Conservation (phyloP, 2,888 invertebrate genomes). For the Choreutis nemorana region DNA sequence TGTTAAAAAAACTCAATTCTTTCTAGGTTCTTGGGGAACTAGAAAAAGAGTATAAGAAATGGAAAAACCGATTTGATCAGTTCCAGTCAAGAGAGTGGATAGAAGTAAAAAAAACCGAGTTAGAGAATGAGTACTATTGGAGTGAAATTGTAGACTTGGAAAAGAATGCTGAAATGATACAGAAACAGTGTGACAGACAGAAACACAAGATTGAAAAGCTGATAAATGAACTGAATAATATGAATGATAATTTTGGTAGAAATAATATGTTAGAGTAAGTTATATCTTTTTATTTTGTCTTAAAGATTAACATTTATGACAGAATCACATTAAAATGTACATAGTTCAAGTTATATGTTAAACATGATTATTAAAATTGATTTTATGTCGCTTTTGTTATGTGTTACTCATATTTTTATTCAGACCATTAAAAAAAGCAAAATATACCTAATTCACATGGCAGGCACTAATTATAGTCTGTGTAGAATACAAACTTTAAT, state of each 20-base stretch:
- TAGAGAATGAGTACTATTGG: slow-evolving; percentile 68
- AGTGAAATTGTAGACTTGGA: slow-evolving; percentile 50
- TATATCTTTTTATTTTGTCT: too few relatives aligned
- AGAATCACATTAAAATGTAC: too few relatives aligned
- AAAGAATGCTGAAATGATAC: slow-evolving; percentile 29
- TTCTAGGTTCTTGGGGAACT: slow-evolving; percentile 36
- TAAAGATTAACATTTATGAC: too few relatives aligned
- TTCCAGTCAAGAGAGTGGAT: slow-evolving; percentile 63
- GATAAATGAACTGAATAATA: slow-evolving; percentile 30
- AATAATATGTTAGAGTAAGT: slow-evolving; percentile 51
- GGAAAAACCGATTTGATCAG: slow-evolving; percentile 62
- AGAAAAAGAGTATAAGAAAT: slow-evolving; percentile 55
- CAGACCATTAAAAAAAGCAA: too few relatives aligned
- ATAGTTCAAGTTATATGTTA: too few relatives aligned
- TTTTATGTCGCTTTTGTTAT: too few relatives aligned
- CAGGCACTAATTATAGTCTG: too few relatives aligned
- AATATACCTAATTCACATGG: too few relatives aligned
- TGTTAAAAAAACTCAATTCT: slow-evolving; percentile 2
- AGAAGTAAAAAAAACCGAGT: slow-evolving; percentile 40
- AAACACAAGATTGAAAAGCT: slow-evolving; percentile 42
- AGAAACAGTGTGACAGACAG: slow-evolving; percentile 50
- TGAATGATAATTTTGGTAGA: slow-evolving; percentile 36
- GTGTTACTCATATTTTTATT: too few relatives aligned
- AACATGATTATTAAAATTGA: too few relatives aligned
- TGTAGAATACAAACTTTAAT: too few relatives aligned